A percentile compares a stretch with the other conserved stretches of the same genome.
phyloP scores from a whole-genome alignment of 2,888 invertebrate genomes.

The Teleogryllus oceanicus region DNA sequence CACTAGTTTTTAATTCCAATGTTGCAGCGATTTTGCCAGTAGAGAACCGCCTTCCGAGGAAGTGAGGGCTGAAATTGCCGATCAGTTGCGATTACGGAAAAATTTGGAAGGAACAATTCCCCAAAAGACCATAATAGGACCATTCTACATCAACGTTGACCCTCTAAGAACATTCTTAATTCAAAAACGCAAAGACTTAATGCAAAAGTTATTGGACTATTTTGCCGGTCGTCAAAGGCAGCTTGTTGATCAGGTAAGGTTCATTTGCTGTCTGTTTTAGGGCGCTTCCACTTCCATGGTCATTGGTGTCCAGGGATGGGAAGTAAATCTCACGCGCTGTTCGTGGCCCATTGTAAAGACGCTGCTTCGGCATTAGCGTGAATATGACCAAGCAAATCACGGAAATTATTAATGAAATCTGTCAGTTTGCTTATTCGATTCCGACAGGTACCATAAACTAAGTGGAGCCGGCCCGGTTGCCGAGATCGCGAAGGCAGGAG shows the following conservation, averaged over 20 bases:
- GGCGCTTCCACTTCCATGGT: background rate
- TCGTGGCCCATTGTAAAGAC: no score
- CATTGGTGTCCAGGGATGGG: background rate
- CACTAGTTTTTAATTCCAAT: background rate
- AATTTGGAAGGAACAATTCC: constrained; percentile 68
- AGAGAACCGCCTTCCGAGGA: constrained; percentile 65
- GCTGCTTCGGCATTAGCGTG: no score
- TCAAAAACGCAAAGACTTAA: constrained; percentile 67
- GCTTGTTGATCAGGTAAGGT: constrained; percentile 61
- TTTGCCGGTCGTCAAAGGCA: constrained; percentile 65
- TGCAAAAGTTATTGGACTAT: constrained; percentile 64
- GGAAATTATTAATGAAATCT: no score
- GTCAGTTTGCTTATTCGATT: no score
- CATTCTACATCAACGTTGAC: constrained; percentile 68
- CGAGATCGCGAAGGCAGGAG: no score
- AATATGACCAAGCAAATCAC: no score
- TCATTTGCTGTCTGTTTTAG: background rate
- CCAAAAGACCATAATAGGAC: constrained; percentile 69
- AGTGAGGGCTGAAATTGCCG: constrained; percentile 67
- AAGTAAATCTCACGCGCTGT: no score
- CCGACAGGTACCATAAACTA: no score
- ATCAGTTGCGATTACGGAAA: constrained; percentile 62
- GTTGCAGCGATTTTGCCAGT: constrained; percentile 51
- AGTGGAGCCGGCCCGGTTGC: no score
- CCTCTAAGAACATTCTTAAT: constrained; percentile 64